A percentile compares a stretch with the other conserved stretches of the same genome.
phyloP scores from a whole-genome alignment of 2,888 invertebrate genomes.

The Drosophila atripex region DNA sequence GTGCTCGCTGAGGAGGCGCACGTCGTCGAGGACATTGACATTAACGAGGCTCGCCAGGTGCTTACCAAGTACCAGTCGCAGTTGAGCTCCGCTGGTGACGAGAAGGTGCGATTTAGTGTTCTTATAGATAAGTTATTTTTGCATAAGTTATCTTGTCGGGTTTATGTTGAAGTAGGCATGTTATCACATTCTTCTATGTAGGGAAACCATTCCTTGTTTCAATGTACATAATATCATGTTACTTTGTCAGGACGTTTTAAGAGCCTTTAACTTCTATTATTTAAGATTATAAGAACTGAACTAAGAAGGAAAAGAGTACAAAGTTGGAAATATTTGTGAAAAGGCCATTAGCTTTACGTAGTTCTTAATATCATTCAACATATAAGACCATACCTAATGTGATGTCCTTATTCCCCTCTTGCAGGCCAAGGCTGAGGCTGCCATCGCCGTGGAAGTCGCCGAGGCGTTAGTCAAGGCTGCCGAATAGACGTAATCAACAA shows the following conservation, averaged over 20 bases:
- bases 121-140: neutral
- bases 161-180: too few relatives aligned
- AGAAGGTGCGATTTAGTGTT: conserved; percentile 86
- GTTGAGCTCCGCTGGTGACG: conserved; percentile 91
- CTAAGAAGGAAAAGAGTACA: too few relatives aligned
- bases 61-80: conserved; percentile 93
- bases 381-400: neutral
- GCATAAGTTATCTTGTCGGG: too few relatives aligned
- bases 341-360: too few relatives aligned
- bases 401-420: conserved; percentile 62
- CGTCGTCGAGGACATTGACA: conserved; percentile 92
- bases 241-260: too few relatives aligned
- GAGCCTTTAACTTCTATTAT: too few relatives aligned
- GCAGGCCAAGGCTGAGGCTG: conserved; percentile 93
- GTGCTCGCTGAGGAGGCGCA: conserved; percentile 98
- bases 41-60: conserved; percentile 91
- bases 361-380: neutral
- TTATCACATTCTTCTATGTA: too few relatives aligned
- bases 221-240: too few relatives aligned
- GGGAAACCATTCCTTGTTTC: too few relatives aligned
- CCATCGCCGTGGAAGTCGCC: conserved; percentile 96
- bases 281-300: too few relatives aligned
- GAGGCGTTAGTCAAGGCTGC: conserved; percentile 96
- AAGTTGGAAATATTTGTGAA: too few relatives aligned
- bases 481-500: conserved; percentile 84